These are phyloP conservation scores for Noctua comes DNA, from an alignment of 2,888 invertebrate species.

Conservation along the genomic window DNA sequence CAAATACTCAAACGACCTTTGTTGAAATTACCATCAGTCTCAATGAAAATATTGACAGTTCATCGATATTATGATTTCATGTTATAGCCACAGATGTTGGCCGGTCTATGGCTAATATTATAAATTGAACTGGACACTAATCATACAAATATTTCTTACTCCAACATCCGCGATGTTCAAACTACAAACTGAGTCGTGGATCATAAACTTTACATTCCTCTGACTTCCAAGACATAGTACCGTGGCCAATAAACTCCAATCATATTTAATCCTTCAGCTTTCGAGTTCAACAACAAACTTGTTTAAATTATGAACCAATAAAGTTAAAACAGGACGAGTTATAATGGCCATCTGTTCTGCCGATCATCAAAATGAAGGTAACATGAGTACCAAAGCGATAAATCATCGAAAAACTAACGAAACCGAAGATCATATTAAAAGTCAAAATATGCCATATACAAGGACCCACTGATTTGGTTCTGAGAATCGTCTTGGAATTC, in stretches of 20 bases:
- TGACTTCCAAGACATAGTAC: slow-evolving; percentile 17
- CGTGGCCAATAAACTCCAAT: slow-evolving; percentile 34
- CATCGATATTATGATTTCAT: neutral
- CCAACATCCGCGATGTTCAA: slow-evolving; percentile 7
- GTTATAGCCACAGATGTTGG: neutral
- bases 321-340: slow-evolving; percentile 50
- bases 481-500: slow-evolving; percentile 46
- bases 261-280: slow-evolving; percentile 30
- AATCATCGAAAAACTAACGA: slow-evolving; percentile 43
- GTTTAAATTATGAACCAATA: slow-evolving; percentile 54
- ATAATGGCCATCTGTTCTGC: slow-evolving; percentile 55
- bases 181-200: slow-evolving; percentile 9
- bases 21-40: neutral
- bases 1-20: neutral
- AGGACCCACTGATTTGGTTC: slow-evolving; percentile 40
- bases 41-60: slow-evolving; percentile 1
- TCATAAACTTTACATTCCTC: slow-evolving; percentile 41
- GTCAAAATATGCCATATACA: slow-evolving; percentile 29
- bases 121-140: neutral
- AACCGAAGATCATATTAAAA: slow-evolving; percentile 27
- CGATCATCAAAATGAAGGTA: slow-evolving; percentile 42
- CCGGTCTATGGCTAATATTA: neutral
- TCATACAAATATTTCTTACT: slow-evolving; percentile 5
- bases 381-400: slow-evolving; percentile 31
- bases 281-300: slow-evolving; percentile 42